phyloP scores from a whole-genome alignment of 53 echinoderm and acorn worm species.

The Temnopleurus reevesii region DNA sequence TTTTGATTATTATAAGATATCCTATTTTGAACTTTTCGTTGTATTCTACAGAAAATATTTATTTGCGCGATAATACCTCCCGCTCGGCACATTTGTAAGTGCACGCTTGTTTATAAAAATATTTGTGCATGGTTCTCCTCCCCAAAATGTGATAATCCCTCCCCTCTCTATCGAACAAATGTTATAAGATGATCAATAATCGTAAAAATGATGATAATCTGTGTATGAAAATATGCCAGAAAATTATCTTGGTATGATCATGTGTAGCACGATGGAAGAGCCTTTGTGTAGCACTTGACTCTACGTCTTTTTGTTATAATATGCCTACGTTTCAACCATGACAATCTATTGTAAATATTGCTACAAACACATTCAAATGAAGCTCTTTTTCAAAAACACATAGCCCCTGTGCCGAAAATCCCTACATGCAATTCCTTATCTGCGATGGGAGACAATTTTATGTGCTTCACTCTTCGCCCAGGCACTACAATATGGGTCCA shows the following conservation, averaged over 20 bases:
- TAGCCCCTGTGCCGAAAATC: no score
- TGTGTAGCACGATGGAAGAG: no score
- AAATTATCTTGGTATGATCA: background rate
- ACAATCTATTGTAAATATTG: no score
- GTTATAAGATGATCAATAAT: background rate
- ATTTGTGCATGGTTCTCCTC: background rate
- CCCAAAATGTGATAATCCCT: background rate
- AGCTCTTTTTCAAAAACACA: no score
- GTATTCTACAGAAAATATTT: background rate
- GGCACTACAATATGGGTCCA: background rate
- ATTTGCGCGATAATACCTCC: background rate
- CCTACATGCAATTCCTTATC: no score
- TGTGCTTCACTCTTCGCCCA: no score
- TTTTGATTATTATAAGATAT: background rate
- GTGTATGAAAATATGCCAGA: background rate
- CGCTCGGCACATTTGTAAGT: background rate
- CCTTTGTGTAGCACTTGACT: no score
- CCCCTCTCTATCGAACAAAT: background rate
- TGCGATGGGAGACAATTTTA: no score
- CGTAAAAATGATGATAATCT: background rate
- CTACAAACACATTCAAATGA: no score
- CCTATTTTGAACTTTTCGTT: background rate
- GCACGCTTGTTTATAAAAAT: background rate
- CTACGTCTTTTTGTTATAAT: no score
- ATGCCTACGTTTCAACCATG: no score